Conservation (phyloP, 1,140 invertebrate species). For the Acyrthosiphon pisum region DNA sequence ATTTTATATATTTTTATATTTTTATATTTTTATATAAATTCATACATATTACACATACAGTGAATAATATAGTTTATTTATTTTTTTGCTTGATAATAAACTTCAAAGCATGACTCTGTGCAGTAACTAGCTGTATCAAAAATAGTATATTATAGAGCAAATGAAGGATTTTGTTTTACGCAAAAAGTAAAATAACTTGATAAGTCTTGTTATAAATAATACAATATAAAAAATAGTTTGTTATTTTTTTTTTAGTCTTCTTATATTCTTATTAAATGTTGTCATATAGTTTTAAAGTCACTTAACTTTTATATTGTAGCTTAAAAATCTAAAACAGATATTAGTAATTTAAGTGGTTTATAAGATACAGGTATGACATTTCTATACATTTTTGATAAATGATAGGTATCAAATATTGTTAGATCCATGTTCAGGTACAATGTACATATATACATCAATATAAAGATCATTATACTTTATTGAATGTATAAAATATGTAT, state of each 20-base stretch:
- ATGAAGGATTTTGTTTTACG: neutral
- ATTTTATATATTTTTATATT: neutral
- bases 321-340: neutral
- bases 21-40: neutral
- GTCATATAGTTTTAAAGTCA: neutral
- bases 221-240: neutral
- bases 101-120: neutral
- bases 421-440: neutral
- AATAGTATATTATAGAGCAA: neutral
- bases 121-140: neutral
- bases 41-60: neutral
- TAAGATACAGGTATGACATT: neutral
- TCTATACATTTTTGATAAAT: neutral
- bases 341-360: neutral
- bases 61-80: neutral
- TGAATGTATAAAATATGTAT: neutral
- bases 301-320: neutral
- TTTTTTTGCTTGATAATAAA: slow-evolving; percentile 1
- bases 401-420: neutral
- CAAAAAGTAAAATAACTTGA: neutral
- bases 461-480: neutral
- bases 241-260: neutral
- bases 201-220: neutral
- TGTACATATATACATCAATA: neutral
- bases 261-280: neutral